These are phyloP conservation scores for Discoglossus pictus DNA, from an alignment of 2,797 vertebrate species.

Conservation along the genomic window DNA sequence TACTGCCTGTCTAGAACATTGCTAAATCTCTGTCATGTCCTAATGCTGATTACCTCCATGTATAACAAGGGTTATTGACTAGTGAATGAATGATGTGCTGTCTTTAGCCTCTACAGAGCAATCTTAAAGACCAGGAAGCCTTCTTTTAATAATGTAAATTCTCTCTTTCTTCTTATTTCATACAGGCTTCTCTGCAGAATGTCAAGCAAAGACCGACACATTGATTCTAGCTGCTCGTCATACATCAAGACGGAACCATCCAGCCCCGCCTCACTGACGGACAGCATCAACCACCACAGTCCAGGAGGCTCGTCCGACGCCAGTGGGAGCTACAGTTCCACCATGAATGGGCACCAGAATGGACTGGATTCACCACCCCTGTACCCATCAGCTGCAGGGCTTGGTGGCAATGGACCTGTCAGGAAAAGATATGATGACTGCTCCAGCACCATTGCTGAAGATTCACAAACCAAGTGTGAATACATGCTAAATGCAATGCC, in stretches of 20 bases:
- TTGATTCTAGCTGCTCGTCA: slow-evolving; percentile 98
- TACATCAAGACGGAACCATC: slow-evolving; percentile 99
- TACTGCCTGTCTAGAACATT: slow-evolving; percentile 74
- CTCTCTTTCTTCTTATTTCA: slow-evolving; percentile 47
- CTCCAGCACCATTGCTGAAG: slow-evolving; percentile 95
- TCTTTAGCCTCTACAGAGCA: slow-evolving; percentile 63
- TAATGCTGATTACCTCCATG: slow-evolving; percentile 93
- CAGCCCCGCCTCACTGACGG: slow-evolving; percentile 97
- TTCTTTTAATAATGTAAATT: slow-evolving; percentile 65
- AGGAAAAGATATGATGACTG: slow-evolving; percentile 97
- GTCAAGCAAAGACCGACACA: slow-evolving; percentile 99
- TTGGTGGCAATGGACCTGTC: slow-evolving; percentile 86
- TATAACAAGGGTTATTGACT: slow-evolving; percentile 97
- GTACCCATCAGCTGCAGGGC: slow-evolving; percentile 86
- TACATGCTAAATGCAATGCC: slow-evolving; percentile 99
- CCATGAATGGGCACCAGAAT: slow-evolving; percentile 98
- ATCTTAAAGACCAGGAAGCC: slow-evolving; percentile 57
- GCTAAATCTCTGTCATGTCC: slow-evolving; percentile 85
- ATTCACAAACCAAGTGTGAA: slow-evolving; percentile 98
- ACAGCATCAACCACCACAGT: slow-evolving; percentile 99
- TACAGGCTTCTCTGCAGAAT: slow-evolving; percentile 99
- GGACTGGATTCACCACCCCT: slow-evolving; percentile 97
- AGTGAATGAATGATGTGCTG: slow-evolving; percentile 84
- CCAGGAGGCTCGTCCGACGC: slow-evolving; percentile 98
- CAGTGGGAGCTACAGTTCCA: slow-evolving; percentile 98